Percentiles rank a stretch among this genome's conserved stretches.
Evolutionary conservation across 2,888 invertebrate genomes (phyloP).

Genomic region (Drosophila austrosaltans): DNA sequence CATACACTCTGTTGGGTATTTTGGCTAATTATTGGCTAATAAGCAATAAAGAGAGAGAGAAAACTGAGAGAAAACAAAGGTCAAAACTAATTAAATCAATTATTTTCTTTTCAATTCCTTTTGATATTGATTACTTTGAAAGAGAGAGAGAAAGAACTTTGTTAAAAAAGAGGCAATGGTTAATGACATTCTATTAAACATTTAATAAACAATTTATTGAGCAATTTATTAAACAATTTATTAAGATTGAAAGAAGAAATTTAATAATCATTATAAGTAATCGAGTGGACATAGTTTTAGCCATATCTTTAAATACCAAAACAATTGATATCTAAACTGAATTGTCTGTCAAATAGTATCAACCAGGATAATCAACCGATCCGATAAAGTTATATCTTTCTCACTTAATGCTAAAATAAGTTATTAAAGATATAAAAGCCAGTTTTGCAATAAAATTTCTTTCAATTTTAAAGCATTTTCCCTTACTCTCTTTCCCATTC

Average conservation of each 20-base stretch:
- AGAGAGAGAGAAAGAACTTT: neutral
- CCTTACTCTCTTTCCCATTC: neutral
- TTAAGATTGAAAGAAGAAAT: too few species aligned
- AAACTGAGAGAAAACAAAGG: neutral
- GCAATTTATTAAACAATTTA: too few species aligned
- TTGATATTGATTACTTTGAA: neutral
- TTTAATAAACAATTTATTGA: too few species aligned
- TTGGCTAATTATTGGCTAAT: neutral
- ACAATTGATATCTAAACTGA: neutral
- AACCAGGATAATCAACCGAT: too few species aligned
- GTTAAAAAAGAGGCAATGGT: neutral
- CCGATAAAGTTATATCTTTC: too few species aligned
- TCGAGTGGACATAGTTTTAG: too few species aligned
- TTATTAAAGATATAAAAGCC: too few species aligned
- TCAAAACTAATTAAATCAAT: slow-evolving; percentile 23
- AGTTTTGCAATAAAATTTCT: neutral
- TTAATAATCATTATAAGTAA: too few species aligned
- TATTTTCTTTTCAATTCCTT: slow-evolving; percentile 30
- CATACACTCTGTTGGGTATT: neutral
- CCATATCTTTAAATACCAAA: too few species aligned
- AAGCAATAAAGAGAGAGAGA: neutral
- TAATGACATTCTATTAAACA: too few species aligned
- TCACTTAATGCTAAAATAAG: too few species aligned
- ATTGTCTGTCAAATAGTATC: neutral
- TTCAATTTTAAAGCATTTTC: neutral